A percentile compares a stretch with the other conserved stretches of the same genome.
Conservation (phyloP, 2,113 vertebrate species). For the Piprites chloris region DNA sequence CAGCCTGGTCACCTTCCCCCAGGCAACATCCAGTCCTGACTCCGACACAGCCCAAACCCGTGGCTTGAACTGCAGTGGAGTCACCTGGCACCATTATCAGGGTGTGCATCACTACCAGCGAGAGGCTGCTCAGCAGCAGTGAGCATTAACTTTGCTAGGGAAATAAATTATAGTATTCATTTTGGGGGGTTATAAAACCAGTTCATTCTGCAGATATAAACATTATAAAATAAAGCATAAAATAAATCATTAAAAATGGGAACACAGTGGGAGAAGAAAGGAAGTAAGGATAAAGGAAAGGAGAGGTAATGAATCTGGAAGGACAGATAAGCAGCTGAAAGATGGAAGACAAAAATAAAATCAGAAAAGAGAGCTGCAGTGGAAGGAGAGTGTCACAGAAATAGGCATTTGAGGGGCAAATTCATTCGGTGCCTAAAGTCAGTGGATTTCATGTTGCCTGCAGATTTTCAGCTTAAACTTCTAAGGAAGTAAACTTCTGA, state of each 20-base stretch:
- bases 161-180: conserved; percentile 30
- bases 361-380: not conserved
- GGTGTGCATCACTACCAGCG: not conserved
- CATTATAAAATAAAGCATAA: conserved; percentile 32
- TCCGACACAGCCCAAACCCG: not conserved
- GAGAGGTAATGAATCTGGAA: conserved; percentile 57
- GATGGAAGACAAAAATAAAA: conserved; percentile 46
- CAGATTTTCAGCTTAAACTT: not conserved
- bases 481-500: not conserved
- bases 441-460: not conserved
- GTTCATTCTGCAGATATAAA: conserved; percentile 42
- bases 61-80: not conserved
- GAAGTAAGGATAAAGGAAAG: conserved; percentile 24
- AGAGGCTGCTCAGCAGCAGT: not conserved
- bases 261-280: conserved; percentile 33
- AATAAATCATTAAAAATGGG: conserved; percentile 58
- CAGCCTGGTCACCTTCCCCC: not conserved
- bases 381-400: not conserved
- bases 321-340: conserved; percentile 55
- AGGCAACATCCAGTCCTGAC: not conserved
- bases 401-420: not conserved
- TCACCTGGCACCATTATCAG: not conserved
- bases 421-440: not conserved
- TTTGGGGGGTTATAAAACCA: conserved; percentile 25
- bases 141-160: not conserved